phyloP scores from a whole-genome alignment of 2,797 vertebrate species.

The Premnoplex brunnescens region DNA sequence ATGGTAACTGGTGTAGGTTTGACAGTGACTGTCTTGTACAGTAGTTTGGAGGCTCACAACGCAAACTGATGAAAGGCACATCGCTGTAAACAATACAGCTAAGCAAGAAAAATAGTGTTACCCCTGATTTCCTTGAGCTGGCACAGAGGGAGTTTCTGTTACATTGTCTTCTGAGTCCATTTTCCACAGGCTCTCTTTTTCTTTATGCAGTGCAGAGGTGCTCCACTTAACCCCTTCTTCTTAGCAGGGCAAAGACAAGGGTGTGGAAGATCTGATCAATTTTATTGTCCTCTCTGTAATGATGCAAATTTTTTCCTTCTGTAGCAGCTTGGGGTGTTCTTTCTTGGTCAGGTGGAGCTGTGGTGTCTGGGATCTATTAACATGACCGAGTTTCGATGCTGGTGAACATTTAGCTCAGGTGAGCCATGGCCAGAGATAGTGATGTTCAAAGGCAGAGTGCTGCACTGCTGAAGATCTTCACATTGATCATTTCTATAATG shows the following conservation, averaged over 20 bases:
- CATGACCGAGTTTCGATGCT: neutral
- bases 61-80: neutral
- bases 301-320: neutral
- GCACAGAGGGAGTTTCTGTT: neutral
- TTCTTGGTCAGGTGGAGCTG: neutral
- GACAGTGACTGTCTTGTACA: neutral
- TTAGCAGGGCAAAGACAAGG: neutral
- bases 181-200: neutral
- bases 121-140: fast-evolving
- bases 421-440: neutral
- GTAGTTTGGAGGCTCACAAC: neutral
- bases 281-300: neutral
- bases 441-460: neutral
- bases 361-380: neutral
- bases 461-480: neutral
- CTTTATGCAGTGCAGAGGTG: neutral
- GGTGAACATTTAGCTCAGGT: neutral
- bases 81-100: neutral
- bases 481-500: neutral
- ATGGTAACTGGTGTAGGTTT: neutral
- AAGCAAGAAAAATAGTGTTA: fast-evolving
- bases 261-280: neutral
- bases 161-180: neutral
- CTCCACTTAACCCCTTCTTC: neutral
- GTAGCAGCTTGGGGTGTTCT: fast-evolving